Percentiles rank a stretch among this genome's conserved stretches.
Evolutionary conservation across 2,113 vertebrate species (phyloP).

Genomic region (Upupa epops): DNA sequence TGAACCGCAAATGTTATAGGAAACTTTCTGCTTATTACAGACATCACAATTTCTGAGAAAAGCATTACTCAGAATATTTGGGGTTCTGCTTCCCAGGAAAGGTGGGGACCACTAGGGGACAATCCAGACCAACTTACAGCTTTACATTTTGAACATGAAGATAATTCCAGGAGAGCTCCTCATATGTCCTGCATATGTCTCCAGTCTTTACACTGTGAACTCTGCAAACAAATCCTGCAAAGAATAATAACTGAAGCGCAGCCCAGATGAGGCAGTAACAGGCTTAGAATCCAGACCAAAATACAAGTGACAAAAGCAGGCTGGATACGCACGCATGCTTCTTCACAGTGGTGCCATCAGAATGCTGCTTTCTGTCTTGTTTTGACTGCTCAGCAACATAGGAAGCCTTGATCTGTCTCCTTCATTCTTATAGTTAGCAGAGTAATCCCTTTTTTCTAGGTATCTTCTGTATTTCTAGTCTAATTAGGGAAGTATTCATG

Average conservation of each 20-base stretch:
- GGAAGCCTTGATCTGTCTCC: background rate
- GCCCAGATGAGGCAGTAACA: background rate
- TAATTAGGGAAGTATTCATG: background rate
- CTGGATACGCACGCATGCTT: background rate
- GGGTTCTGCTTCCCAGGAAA: slow-evolving; percentile 39
- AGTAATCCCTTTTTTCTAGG: background rate
- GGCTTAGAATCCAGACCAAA: background rate
- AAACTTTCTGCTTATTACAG: background rate
- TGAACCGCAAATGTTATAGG: background rate
- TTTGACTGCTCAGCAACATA: background rate
- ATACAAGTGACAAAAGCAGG: background rate
- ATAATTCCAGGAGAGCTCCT: slow-evolving; percentile 41
- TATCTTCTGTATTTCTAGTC: background rate
- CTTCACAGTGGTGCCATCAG: background rate
- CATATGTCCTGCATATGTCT: slow-evolving; percentile 68
- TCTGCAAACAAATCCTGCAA: slow-evolving; percentile 30
- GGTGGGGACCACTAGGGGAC: slow-evolving; percentile 50
- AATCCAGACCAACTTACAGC: slow-evolving; percentile 50
- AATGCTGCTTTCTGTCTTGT: background rate
- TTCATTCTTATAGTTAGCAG: background rate
- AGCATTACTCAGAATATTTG: background rate
- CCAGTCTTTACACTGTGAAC: background rate
- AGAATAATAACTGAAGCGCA: background rate
- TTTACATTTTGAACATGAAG: slow-evolving; percentile 51
- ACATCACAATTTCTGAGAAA: background rate